Evolutionary conservation across 2,888 invertebrate species (phyloP).

Genomic region (Orthosia cruda): DNA sequence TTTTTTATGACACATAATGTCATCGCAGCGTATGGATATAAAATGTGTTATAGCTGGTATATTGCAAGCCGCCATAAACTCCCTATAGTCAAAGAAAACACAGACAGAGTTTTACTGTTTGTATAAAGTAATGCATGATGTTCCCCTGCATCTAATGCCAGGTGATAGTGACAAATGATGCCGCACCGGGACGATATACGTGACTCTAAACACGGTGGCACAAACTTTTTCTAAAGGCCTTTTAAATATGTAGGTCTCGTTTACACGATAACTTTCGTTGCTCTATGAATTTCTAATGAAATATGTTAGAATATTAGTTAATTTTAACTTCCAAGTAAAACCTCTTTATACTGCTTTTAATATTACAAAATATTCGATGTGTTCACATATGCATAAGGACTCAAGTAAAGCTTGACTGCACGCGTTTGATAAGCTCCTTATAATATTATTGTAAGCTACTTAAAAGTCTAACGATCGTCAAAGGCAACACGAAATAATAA

Average conservation of each 20-base stretch:
- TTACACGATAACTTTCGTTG: not conserved
- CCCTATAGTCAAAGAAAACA: not conserved
- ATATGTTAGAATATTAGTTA: not conserved
- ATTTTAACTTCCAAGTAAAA: slow-evolving; percentile 2
- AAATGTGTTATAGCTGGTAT: slow-evolving; percentile 6
- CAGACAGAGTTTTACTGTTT: not conserved
- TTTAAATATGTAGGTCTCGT: slow-evolving; percentile 5
- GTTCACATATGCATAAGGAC: not conserved
- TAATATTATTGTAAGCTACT: slow-evolving; percentile 35
- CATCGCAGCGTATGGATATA: slow-evolving; percentile 4
- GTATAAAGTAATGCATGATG: not conserved
- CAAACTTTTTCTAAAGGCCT: not conserved
- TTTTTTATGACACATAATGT: slow-evolving; percentile 34
- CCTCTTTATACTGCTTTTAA: not conserved
- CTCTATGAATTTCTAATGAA: not conserved
- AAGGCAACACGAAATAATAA: slow-evolving; percentile 13
- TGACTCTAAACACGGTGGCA: slow-evolving; percentile 9
- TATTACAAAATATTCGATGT: slow-evolving; percentile 5
- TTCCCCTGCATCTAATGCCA: slow-evolving; percentile 3
- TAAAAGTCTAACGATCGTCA: slow-evolving; percentile 6
- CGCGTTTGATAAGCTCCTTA: slow-evolving; percentile 20
- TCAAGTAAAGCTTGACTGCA: slow-evolving; percentile 8
- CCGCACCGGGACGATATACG: slow-evolving; percentile 12
- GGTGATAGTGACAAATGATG: slow-evolving; percentile 11
- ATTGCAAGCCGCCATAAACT: not conserved